Conservation (phyloP, 1,140 invertebrate genomes). For the Bicyclus anynana region DNA sequence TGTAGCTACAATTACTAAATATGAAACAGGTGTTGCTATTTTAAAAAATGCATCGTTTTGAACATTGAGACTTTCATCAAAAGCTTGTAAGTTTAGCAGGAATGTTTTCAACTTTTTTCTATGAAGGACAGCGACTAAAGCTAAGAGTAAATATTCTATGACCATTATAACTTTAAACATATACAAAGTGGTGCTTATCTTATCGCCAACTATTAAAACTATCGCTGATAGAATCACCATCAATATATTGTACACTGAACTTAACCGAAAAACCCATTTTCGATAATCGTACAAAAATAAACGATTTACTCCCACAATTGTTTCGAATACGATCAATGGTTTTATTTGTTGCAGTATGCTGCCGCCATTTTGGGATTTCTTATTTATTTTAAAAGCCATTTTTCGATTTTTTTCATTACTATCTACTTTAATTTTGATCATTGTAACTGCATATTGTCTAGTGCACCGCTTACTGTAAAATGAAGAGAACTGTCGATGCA, state of each 20-base stretch:
- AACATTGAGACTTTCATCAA: conserved; percentile 36
- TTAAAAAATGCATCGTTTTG: conserved; percentile 10
- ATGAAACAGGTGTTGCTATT: background rate
- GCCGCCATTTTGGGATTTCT: background rate
- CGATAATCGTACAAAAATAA: conserved; percentile 6
- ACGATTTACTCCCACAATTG: conserved; percentile 11
- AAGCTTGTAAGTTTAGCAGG: conserved; percentile 27
- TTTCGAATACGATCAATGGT: conserved; percentile 5
- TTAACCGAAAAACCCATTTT: background rate
- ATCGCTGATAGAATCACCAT: background rate
- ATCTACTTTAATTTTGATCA: too few species aligned
- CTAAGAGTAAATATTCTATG: conserved; percentile 29
- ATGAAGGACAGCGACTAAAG: conserved; percentile 20
- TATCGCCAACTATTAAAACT: conserved; percentile 1
- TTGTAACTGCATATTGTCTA: too few species aligned
- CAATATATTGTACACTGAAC: conserved; percentile 2
- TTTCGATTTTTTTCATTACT: too few species aligned
- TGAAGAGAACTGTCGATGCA: too few species aligned
- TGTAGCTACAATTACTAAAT: background rate
- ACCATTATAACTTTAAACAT: conserved; percentile 25
- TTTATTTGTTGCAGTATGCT: background rate
- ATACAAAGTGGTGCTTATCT: conserved; percentile 10
- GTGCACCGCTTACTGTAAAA: too few species aligned
- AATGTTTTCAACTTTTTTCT: conserved; percentile 27
- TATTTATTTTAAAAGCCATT: too few species aligned